These are phyloP conservation scores for Leptodactylus fuscus DNA, from an alignment of 2,113 vertebrate genomes.

Conservation along the genomic window DNA sequence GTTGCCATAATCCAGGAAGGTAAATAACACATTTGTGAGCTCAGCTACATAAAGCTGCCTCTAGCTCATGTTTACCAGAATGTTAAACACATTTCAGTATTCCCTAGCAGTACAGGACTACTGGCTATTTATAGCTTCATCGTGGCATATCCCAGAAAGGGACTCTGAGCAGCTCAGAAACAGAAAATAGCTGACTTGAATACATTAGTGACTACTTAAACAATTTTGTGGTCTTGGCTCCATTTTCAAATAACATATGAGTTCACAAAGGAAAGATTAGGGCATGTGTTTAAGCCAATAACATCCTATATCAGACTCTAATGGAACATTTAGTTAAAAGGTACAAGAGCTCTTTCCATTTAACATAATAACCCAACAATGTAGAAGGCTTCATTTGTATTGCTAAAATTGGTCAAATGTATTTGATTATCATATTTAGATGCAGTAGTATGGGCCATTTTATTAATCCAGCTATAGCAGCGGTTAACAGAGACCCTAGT, in stretches of 20 bases:
- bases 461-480: too few species aligned
- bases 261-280: background rate
- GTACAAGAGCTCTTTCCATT: background rate
- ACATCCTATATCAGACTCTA: background rate
- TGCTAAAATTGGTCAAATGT: background rate
- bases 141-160: background rate
- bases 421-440: background rate
- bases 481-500: too few species aligned
- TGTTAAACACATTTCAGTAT: slow-evolving; percentile 40
- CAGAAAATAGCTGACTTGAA: background rate
- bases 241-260: background rate
- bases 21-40: slow-evolving; percentile 37
- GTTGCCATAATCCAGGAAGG: slow-evolving; percentile 23
- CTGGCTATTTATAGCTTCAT: slow-evolving; percentile 40
- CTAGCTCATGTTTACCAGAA: slow-evolving; percentile 39
- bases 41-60: slow-evolving; percentile 21
- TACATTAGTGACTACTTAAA: background rate
- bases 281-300: background rate
- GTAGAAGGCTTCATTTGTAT: background rate
- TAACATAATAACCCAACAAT: background rate
- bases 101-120: slow-evolving; percentile 24
- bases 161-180: background rate
- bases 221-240: background rate
- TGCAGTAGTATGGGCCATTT: background rate
- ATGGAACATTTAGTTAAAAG: background rate